phyloP scores from a whole-genome alignment of 1,140 invertebrate genomes.

The Palaemon carinicauda region DNA sequence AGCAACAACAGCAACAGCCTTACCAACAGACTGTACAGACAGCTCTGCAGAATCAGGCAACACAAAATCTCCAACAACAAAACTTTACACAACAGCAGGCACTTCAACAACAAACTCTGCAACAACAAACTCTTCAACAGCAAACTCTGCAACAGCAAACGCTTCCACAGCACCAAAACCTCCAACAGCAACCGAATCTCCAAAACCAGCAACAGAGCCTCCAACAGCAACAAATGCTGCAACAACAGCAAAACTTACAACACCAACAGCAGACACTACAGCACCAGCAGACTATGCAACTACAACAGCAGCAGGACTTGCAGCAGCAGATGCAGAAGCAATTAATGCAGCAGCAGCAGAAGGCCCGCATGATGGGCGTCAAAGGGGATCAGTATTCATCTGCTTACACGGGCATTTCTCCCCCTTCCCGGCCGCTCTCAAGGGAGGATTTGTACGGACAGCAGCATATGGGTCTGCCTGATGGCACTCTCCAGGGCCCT shows the following conservation, averaged over 20 bases:
- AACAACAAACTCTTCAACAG: constrained; percentile 39
- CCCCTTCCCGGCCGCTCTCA: constrained; percentile 41
- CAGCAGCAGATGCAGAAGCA: constrained; percentile 37
- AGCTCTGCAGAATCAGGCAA: background rate
- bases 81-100: constrained; percentile 26
- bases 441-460: constrained; percentile 48
- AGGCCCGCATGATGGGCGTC: constrained; percentile 9
- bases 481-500: constrained; percentile 43
- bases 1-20: constrained; percentile 18
- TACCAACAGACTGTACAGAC: constrained; percentile 3
- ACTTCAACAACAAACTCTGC: constrained; percentile 7
- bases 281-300: constrained; percentile 27
- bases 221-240: constrained; percentile 30
- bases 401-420: constrained; percentile 43
- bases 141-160: constrained; percentile 38
- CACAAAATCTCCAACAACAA: constrained; percentile 28
- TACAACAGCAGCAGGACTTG: background rate
- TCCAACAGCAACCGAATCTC: background rate
- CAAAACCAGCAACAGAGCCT: constrained; percentile 25
- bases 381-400: constrained; percentile 31
- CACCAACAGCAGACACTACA: constrained; percentile 26
- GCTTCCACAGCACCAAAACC: background rate
- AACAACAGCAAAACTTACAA: constrained; percentile 16
- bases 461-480: constrained; percentile 32
- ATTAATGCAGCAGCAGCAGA: constrained; percentile 21